Conservation (phyloP, 2,888 invertebrate species). For the Conistra vaccinii region DNA sequence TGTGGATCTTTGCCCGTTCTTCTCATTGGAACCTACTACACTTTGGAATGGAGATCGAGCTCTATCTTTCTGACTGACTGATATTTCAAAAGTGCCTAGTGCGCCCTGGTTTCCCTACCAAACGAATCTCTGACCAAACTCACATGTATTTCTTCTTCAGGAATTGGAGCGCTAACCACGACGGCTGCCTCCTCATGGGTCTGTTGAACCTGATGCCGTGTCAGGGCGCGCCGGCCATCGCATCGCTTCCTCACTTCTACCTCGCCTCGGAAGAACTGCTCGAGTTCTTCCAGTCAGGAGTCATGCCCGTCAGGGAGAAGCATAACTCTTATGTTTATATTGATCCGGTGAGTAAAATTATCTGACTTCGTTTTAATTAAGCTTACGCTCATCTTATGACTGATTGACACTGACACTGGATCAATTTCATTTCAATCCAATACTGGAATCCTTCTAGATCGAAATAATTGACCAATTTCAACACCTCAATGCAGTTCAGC, state of each 20-base stretch:
- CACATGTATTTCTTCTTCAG: constrained; percentile 64
- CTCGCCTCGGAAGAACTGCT: constrained; percentile 89
- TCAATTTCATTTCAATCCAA: no score
- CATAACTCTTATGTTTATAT: constrained; percentile 91
- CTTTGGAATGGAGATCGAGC: no score
- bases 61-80: no score
- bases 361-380: no score
- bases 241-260: constrained; percentile 93
- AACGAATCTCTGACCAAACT: neutral
- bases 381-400: no score
- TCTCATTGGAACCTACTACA: no score
- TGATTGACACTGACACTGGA: no score
- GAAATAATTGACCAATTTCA: no score
- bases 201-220: constrained; percentile 88
- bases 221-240: constrained; percentile 91
- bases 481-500: no score
- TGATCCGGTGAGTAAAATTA: constrained; percentile 89
- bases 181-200: constrained; percentile 89
- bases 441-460: no score
- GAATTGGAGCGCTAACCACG: constrained; percentile 84
- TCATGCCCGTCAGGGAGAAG: constrained; percentile 87
- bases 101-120: no score
- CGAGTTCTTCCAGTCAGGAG: constrained; percentile 87
- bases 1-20: no score
- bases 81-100: neutral